Conservation (phyloP, 2,797 vertebrate species). For the Buceros bicornis region DNA sequence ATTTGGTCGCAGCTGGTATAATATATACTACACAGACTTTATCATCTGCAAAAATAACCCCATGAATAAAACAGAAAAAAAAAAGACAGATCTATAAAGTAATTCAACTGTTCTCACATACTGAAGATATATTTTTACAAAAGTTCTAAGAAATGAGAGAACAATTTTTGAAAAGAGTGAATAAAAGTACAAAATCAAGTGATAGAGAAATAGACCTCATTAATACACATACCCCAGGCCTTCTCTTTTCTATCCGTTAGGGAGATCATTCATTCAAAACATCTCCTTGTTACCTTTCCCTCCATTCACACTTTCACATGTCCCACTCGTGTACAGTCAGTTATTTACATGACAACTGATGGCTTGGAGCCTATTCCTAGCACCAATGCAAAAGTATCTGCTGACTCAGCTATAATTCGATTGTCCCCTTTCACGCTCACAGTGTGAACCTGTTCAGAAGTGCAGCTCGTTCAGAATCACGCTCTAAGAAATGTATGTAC, state of each 20-base stretch:
- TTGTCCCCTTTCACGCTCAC: not conserved
- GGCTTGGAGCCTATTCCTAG: not conserved
- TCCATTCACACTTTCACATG: not conserved
- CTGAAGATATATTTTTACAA: not conserved
- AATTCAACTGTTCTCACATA: not conserved
- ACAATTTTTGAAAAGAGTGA: not conserved
- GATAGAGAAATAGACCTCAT: not conserved
- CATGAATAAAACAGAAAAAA: not conserved
- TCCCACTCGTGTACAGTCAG: not conserved
- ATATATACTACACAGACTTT: not conserved
- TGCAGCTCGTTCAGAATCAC: not conserved
- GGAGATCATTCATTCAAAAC: not conserved
- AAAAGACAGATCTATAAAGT: not conserved
- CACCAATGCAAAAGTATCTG: not conserved
- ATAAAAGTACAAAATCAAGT: not conserved
- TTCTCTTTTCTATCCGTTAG: not conserved
- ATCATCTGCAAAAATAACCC: not conserved
- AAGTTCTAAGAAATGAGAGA: not conserved
- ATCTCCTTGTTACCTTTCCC: not conserved
- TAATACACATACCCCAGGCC: not conserved
- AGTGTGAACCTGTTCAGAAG: not conserved
- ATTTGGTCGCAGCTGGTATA: not conserved
- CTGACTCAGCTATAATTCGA: conserved; percentile 3
- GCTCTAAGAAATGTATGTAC: not conserved
- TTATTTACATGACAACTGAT: not conserved